Conservation (phyloP, 2,888 invertebrate species). For the Liopterus haemorrhoidalis region DNA sequence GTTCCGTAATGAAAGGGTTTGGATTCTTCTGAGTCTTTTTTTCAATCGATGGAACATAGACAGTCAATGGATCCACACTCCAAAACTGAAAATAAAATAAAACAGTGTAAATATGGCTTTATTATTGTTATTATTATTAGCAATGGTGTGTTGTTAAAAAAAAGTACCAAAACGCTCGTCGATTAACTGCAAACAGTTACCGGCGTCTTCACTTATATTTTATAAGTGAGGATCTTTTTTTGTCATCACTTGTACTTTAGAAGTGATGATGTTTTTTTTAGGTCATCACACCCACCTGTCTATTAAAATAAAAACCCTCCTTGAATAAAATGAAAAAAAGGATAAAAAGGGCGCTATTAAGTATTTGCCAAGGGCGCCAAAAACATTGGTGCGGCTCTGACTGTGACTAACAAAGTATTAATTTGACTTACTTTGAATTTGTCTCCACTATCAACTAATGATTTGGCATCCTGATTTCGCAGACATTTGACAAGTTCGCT, state of each 20-base stretch:
- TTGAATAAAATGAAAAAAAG: constrained; percentile 1
- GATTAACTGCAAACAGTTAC: no score
- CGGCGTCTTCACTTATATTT: no score
- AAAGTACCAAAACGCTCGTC: no score
- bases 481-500: constrained; percentile 44
- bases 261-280: no score
- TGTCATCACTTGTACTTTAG: no score
- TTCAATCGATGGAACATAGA: constrained; percentile 48
- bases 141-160: constrained; percentile 2
- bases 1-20: constrained; percentile 46
- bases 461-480: constrained; percentile 41
- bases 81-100: constrained; percentile 41
- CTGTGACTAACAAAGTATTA: no score
- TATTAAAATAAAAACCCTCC: not conserved
- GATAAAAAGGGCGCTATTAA: no score
- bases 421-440: constrained; percentile 47
- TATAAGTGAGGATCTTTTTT: no score
- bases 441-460: constrained; percentile 44
- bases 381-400: no score
- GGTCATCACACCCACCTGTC: no score
- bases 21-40: constrained; percentile 36
- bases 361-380: no score
- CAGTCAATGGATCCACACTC: constrained; percentile 48
- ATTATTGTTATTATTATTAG: no score
- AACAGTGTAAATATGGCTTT: not conserved